Conservation (phyloP, 2,113 vertebrate genomes). For the Pampusana beccarii region DNA sequence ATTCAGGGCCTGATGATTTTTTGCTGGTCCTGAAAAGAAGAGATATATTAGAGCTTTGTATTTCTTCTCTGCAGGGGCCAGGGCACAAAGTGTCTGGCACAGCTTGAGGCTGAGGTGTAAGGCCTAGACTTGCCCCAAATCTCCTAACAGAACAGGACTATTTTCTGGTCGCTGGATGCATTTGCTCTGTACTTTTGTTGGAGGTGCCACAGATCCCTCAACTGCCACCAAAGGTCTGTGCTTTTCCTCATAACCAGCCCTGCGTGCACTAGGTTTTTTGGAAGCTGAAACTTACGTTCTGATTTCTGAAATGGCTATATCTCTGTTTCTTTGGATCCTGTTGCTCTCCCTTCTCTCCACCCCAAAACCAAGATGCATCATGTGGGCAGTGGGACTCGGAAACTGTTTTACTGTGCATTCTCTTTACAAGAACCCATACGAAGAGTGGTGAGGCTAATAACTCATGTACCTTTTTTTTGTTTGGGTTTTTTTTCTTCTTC, state of each 20-base stretch:
- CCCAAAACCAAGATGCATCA: rapidly evolving
- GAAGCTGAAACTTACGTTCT: not conserved
- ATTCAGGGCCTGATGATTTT: not conserved
- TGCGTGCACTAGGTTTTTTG: not conserved
- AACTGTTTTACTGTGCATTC: not conserved
- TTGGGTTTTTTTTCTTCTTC: not conserved
- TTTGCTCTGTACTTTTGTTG: not conserved
- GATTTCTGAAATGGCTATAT: not conserved
- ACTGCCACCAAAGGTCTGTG: not conserved
- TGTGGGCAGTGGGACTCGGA: not conserved
- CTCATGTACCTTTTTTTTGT: not conserved
- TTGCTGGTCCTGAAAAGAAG: not conserved
- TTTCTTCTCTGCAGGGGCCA: not conserved
- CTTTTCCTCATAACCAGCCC: not conserved
- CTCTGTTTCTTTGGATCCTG: rapidly evolving
- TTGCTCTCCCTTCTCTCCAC: not conserved
- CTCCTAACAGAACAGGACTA: not conserved
- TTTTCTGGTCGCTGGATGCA: not conserved
- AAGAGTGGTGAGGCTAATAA: not conserved
- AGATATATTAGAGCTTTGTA: not conserved
- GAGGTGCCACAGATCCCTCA: not conserved
- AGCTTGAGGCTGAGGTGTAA: not conserved
- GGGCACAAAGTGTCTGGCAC: not conserved
- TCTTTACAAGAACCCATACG: not conserved
- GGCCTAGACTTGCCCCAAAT: not conserved